Percentiles rank a stretch among this genome's conserved stretches.
These are phyloP conservation scores for Holothuria scabra DNA, from an alignment of 53 echinoderm and acorn worm genomes.

Conservation along the genomic window DNA sequence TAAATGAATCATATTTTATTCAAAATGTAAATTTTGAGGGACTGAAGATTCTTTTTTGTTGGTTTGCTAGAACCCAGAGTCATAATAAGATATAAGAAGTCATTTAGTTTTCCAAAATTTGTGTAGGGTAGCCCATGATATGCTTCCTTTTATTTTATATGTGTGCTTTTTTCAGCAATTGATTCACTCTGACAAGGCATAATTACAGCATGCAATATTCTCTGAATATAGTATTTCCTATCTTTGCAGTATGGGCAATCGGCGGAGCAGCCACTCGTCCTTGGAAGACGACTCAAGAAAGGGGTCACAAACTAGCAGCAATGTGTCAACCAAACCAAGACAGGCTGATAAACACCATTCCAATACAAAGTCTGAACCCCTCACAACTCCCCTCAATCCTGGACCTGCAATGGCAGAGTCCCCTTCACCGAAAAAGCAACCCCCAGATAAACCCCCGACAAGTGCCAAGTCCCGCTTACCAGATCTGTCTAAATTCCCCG, in stretches of 20 bases:
- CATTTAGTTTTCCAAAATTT: no score
- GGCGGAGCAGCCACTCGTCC: slow-evolving; percentile 86
- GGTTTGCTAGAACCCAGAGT: no score
- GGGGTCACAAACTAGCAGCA: slow-evolving; percentile 38
- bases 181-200: neutral
- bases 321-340: slow-evolving; percentile 44
- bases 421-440: slow-evolving; percentile 55
- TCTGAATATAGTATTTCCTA: slow-evolving; percentile 50
- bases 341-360: slow-evolving; percentile 58
- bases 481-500: slow-evolving; percentile 67
- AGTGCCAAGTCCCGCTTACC: slow-evolving; percentile 60
- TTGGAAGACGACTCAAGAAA: slow-evolving; percentile 69
- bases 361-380: slow-evolving; percentile 54
- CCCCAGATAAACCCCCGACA: slow-evolving; percentile 59
- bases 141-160: no score
- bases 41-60: no score
- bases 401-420: slow-evolving; percentile 52
- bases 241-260: slow-evolving; percentile 91
- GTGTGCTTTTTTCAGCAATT: no score
- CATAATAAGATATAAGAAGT: no score
- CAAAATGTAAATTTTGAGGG: no score
- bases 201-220: slow-evolving; percentile 44
- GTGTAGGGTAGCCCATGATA: no score
- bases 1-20: no score
- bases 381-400: slow-evolving; percentile 45